Percentiles rank a stretch among this genome's conserved stretches.
These are phyloP conservation scores for Antrozous pallidus DNA, from an alignment of 2,797 vertebrate genomes.

Conservation along the genomic window DNA sequence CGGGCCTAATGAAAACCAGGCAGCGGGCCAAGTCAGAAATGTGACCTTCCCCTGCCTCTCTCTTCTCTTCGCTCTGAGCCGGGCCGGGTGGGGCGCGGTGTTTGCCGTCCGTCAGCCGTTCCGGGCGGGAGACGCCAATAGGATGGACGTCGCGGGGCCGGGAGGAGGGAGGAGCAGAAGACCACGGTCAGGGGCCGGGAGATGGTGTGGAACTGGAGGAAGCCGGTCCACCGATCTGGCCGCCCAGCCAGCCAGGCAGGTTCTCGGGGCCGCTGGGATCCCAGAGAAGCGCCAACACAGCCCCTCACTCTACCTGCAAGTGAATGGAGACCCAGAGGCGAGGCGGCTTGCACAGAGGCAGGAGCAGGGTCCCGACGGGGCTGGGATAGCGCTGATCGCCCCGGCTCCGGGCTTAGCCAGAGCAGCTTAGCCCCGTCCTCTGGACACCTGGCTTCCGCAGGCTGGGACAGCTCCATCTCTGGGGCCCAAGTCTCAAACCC, in stretches of 20 bases:
- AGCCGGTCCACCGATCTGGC: background rate
- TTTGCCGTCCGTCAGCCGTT: background rate
- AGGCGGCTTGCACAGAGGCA: too few species aligned
- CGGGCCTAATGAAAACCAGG: constrained; percentile 71
- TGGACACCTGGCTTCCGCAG: background rate
- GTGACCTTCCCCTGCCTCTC: constrained; percentile 57
- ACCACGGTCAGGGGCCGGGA: fast-evolving
- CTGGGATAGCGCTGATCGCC: background rate
- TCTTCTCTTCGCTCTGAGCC: background rate
- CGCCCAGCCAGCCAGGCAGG: background rate
- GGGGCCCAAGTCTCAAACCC: background rate
- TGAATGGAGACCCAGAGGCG: background rate
- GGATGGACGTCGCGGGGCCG: background rate
- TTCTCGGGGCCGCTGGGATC: background rate
- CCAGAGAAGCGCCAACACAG: background rate
- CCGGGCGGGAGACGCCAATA: background rate
- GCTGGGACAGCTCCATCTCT: fast-evolving
- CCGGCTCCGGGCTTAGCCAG: background rate
- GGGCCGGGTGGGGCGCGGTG: background rate
- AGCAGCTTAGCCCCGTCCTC: background rate
- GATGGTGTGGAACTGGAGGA: fast-evolving
- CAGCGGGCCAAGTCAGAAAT: constrained; percentile 64
- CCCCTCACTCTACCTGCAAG: background rate
- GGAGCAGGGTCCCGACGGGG: background rate
- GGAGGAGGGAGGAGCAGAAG: background rate